Percentiles rank a stretch among this genome's conserved stretches.
Evolutionary conservation across 2,888 invertebrate genomes (phyloP).

Genomic region (Chymomyza fuscimana): DNA sequence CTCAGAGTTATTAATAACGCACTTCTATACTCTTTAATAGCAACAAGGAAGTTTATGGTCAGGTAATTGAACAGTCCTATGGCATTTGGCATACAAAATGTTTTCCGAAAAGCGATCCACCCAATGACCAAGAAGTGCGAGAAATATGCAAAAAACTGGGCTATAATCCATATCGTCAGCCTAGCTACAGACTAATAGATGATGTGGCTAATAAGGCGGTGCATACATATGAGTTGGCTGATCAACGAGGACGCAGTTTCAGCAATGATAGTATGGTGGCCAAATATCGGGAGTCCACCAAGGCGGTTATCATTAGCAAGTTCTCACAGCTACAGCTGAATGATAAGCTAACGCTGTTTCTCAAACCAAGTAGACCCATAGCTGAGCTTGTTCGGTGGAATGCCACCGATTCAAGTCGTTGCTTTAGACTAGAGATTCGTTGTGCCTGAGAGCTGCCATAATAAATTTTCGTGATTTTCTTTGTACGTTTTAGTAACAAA

Average conservation of each 20-base stretch:
- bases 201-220: conserved; percentile 66
- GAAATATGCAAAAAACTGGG: conserved; percentile 84
- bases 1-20: background rate
- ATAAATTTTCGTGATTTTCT: conserved; percentile 31
- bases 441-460: conserved; percentile 58
- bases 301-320: conserved; percentile 76
- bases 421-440: conserved; percentile 77
- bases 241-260: conserved; percentile 61
- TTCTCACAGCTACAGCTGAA: conserved; percentile 77
- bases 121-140: conserved; percentile 80
- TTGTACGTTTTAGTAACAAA: conserved; percentile 69
- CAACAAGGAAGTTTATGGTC: conserved; percentile 80
- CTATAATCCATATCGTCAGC: conserved; percentile 80
- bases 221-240: conserved; percentile 62
- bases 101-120: conserved; percentile 82
- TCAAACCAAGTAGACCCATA: conserved; percentile 78
- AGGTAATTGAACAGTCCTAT: conserved; percentile 84
- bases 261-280: conserved; percentile 59
- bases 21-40: background rate
- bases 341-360: conserved; percentile 71
- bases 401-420: conserved; percentile 74
- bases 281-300: conserved; percentile 75
- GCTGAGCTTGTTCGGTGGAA: conserved; percentile 78
- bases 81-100: conserved; percentile 89
- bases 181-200: conserved; percentile 76